phyloP scores from a whole-genome alignment of 2,888 invertebrate genomes.

The Teleogryllus oceanicus region DNA sequence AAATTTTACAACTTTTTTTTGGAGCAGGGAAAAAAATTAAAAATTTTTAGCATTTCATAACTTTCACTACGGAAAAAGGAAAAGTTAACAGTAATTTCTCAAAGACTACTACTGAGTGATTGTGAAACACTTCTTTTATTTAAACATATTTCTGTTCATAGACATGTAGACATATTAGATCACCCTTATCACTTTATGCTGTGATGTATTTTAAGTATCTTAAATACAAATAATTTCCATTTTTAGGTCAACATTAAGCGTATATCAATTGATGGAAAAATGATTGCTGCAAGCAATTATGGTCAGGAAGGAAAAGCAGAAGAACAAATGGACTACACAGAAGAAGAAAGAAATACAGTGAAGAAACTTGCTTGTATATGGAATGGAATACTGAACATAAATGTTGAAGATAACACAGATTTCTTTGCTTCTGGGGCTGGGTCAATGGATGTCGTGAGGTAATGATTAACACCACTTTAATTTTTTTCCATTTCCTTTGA shows the following conservation, averaged over 20 bases:
- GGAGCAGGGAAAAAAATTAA: too few species aligned
- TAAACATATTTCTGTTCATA: too few species aligned
- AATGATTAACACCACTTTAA: slow-evolving; percentile 24
- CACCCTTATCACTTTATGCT: too few species aligned
- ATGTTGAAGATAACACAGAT: slow-evolving; percentile 75
- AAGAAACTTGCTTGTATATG: slow-evolving; percentile 68
- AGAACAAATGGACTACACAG: slow-evolving; percentile 63
- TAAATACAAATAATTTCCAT: slow-evolving; percentile 12
- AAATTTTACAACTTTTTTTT: too few species aligned
- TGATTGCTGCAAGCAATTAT: slow-evolving; percentile 76
- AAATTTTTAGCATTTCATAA: too few species aligned
- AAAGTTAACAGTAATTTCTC: too few species aligned
- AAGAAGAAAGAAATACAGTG: slow-evolving; percentile 68
- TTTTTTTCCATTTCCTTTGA: neutral
- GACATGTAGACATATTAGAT: too few species aligned
- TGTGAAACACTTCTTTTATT: too few species aligned
- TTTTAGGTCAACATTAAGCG: slow-evolving; percentile 71
- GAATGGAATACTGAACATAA: slow-evolving; percentile 76
- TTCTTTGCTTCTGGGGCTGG: slow-evolving; percentile 95
- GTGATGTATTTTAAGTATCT: too few species aligned
- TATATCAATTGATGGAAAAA: slow-evolving; percentile 71
- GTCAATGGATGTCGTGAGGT: slow-evolving; percentile 92
- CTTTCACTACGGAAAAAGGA: too few species aligned
- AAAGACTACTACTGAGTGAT: too few species aligned
- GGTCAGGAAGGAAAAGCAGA: slow-evolving; percentile 63